Evolutionary conservation across 2,113 vertebrate genomes (phyloP), one percentile per base, ranked within the genome.

Genomic region (Microcebus griseorufus): DNA sequence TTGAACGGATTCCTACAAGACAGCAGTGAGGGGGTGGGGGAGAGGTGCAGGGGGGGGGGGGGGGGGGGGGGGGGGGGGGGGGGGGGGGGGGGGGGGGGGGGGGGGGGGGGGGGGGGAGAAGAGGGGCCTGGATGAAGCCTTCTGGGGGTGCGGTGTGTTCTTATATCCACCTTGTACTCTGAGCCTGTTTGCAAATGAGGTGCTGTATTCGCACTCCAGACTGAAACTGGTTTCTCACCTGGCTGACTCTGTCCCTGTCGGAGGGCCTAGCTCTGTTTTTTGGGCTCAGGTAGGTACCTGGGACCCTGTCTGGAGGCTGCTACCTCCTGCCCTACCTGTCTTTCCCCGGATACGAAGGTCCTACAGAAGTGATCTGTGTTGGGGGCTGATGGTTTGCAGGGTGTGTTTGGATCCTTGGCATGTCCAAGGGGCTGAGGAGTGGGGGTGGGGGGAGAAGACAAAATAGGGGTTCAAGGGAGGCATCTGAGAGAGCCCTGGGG

Each of bases 1-100:
- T 6, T 98, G 98, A 96, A 97, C 94, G 9, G 98, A 97, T 86
- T 99, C 99, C 99, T 99, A 98, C 80, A 98, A 98, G 97, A 98
- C 2, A 98, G 90, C 1, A 14, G 64, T 34, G 69, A 45, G 42
- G 1, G 42, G 45, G 45, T 11, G 48, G 48, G 48, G 48, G 48
- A 10, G 48, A 48, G 48, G 48, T 9, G 6, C 2, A 9, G 10
- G 45, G 10, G 1, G 48, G 48, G 48, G 9, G 70, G 65, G 80
- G 92, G 9, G 22, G 0, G 5, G 27, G 53, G 51, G 45, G 10
- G 45, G 10, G 1, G 48, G 48, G 48, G 9, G 70, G 65, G 80
- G 92, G 9, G 22, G 0, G 5, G 27, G 53, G 51, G 45, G 10
- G 45, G 10, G 1, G 48, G 48, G 48, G 45, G 10, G 45, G 10